A percentile compares a stretch with the other conserved stretches of the same genome.
Conservation (phyloP, 2,888 invertebrate genomes). For the Panzeria rudis region DNA sequence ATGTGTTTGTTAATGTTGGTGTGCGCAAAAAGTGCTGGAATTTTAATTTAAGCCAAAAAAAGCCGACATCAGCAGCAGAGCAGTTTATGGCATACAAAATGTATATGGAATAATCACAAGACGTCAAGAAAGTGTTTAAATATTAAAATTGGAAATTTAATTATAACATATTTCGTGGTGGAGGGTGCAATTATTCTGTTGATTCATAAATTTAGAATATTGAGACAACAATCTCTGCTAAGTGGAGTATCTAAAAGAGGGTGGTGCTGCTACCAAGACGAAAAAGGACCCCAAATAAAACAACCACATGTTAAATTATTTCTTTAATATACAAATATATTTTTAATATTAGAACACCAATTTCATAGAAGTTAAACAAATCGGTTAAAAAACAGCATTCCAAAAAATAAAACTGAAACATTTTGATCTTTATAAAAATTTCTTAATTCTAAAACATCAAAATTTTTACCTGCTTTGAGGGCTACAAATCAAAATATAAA, state of each 20-base stretch:
- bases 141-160: constrained; percentile 25
- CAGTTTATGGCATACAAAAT: constrained; percentile 60
- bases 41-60: constrained; percentile 77
- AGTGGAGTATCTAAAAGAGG: constrained; percentile 67
- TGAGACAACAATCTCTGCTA: constrained; percentile 40
- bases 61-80: constrained; percentile 78
- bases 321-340: neutral
- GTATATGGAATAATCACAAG: constrained; percentile 58
- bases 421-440: neutral
- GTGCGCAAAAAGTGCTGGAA: constrained; percentile 74
- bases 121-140: constrained; percentile 47
- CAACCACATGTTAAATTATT: constrained; percentile 62
- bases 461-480: constrained; percentile 35
- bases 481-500: constrained; percentile 60
- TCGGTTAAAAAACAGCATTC: constrained; percentile 20
- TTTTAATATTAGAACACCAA: constrained; percentile 5
- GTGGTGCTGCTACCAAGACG: constrained; percentile 73
- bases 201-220: constrained; percentile 78
- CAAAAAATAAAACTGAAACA: constrained; percentile 30
- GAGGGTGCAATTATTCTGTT: constrained; percentile 77
- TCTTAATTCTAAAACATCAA: constrained; percentile 4
- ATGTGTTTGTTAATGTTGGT: constrained; percentile 63
- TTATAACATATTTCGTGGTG: constrained; percentile 22
- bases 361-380: neutral
- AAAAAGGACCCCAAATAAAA: constrained; percentile 64